These are phyloP conservation scores for Podarcis siculus DNA, from an alignment of 2,797 vertebrate genomes.

Conservation along the genomic window DNA sequence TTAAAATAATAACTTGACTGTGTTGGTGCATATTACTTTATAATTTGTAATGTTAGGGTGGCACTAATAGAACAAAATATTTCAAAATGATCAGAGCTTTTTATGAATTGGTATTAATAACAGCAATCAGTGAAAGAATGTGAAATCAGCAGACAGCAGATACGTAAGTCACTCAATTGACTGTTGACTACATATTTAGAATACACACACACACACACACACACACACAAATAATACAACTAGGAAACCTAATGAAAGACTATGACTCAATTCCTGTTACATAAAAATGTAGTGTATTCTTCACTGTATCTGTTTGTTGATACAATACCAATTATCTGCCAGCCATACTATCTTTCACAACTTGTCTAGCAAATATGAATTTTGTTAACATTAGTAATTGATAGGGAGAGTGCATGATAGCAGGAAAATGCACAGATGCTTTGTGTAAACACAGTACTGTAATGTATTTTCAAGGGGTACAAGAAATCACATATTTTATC, in stretches of 20 bases:
- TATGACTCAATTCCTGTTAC: not conserved
- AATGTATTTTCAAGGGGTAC: not conserved
- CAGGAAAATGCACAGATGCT: not conserved
- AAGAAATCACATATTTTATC: not conserved
- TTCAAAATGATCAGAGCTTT: not conserved
- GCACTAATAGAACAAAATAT: not conserved
- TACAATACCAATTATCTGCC: not conserved
- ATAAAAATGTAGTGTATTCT: not conserved
- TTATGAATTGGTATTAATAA: slow-evolving; percentile 1
- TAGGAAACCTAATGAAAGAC: not conserved
- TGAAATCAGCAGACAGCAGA: not conserved
- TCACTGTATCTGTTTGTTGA: not conserved
- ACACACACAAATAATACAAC: not conserved
- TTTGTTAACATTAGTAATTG: not conserved
- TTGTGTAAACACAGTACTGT: not conserved
- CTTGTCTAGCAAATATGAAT: not conserved
- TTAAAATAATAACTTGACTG: not conserved
- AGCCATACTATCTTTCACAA: not conserved
- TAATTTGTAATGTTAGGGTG: not conserved
- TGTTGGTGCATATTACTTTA: not conserved
- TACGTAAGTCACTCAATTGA: not conserved
- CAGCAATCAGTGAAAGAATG: not conserved
- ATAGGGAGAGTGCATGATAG: not conserved
- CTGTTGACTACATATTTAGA: not conserved
- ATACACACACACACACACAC: not conserved